phyloP scores from a whole-genome alignment of 2,797 vertebrate genomes.

The Serranus cabrilla region DNA sequence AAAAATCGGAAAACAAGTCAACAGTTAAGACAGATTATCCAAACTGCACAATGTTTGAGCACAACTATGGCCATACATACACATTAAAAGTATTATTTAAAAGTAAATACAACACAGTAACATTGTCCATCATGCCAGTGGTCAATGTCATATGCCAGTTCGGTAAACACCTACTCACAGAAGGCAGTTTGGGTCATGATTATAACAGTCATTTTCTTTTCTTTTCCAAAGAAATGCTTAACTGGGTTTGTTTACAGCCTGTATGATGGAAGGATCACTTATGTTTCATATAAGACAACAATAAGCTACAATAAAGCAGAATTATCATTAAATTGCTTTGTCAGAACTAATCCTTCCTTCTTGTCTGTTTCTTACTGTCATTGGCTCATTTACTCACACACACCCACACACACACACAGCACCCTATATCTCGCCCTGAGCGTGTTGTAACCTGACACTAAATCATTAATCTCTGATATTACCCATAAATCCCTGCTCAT shows the following conservation, averaged over 20 bases:
- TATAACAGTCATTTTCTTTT: not conserved
- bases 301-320: not conserved
- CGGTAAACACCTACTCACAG: not conserved
- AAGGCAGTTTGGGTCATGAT: not conserved
- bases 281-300: not conserved
- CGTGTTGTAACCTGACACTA: constrained; percentile 76
- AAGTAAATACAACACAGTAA: no score
- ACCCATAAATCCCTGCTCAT: constrained; percentile 81
- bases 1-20: not conserved
- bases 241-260: not conserved
- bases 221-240: not conserved
- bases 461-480: constrained; percentile 84
- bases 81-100: no score
- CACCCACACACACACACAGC: constrained; percentile 12
- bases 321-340: constrained; percentile 11
- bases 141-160: no score
- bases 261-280: not conserved
- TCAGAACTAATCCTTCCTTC: constrained; percentile 31
- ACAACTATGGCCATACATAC: not conserved
- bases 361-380: constrained; percentile 35
- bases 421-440: constrained; percentile 54
- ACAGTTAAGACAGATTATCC: not conserved
- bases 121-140: no score
- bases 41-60: not conserved
- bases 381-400: constrained; percentile 39